Base-by-base conservation (phyloP, 1,140 invertebrate genomes). In the Luehdorfia chinensis region DNA sequence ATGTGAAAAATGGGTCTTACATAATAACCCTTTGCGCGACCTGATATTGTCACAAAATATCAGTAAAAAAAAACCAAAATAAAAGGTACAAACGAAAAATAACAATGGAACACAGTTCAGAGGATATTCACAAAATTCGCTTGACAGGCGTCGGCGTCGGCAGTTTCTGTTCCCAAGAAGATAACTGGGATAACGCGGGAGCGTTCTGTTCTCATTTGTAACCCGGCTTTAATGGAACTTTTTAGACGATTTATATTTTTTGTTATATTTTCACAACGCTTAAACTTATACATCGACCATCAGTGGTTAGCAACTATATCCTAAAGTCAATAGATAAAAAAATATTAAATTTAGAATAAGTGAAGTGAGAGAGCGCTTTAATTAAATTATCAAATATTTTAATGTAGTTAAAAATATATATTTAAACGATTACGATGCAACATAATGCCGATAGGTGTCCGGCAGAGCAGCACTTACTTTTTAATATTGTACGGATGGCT, bases 151-250 rank as follows among this genome's bases (percentile, higher is more conserved):
- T 25, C 37, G 36, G 50, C 53, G 43, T 19, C 41, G 47, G 44
- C 43, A 46, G 46, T 45, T 31, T 30, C 50, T 60, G 53, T 72
- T 77, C 66, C 56, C 74, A 72, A 62, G 70, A 50, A 67, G 74
- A 74, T 74, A 73, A 62, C 68, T 45, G 46, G 69, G 57, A 66
- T 68, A 68, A 73, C 59, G 32, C 48, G 18, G 37, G 8, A 30
- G 30, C 57, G 59, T 67, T 70, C 70, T 59, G 59, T 59, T 59
- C 72, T 67, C 77, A 78, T 81, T 81, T 81, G 75, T 81, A 75
- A 75, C 71, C 55, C 53, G 50, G 65, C 45, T 58, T 71, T 75
- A 71, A 77, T 69, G 72, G 67, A 71, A 69, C 61, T 80, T 80
- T 77, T 72, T 72, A 61, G 48, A 47, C 14, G 7, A 16, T 43